Evolutionary conservation across 2,888 invertebrate species (phyloP).

Genomic region (Adela reaumurella): DNA sequence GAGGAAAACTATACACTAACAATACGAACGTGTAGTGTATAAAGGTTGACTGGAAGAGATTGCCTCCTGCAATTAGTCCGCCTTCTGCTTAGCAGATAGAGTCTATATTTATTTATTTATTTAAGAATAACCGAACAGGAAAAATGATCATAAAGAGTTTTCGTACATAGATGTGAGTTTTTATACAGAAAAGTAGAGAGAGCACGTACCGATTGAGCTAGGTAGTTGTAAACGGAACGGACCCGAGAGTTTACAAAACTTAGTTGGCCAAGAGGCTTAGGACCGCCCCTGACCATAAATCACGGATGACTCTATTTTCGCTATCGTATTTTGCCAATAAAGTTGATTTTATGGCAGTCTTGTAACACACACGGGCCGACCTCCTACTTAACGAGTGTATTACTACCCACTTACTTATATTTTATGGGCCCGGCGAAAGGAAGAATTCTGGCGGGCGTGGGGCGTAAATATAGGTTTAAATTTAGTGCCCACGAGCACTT

Average conservation of each 20-base stretch:
- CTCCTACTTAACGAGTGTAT: background rate
- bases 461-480: background rate
- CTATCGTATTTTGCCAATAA: background rate
- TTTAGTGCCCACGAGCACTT: background rate
- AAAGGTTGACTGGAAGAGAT: too few species aligned
- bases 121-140: too few species aligned
- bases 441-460: background rate
- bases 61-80: too few species aligned
- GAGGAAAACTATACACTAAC: too few species aligned
- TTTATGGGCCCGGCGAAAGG: background rate
- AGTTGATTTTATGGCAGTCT: background rate
- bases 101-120: too few species aligned
- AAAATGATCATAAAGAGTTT: too few species aligned
- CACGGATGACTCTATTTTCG: constrained; percentile 2
- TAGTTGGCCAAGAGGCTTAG: background rate
- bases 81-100: too few species aligned
- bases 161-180: too few species aligned
- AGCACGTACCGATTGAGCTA: background rate
- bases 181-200: too few species aligned
- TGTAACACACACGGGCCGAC: background rate
- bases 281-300: background rate
- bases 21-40: too few species aligned
- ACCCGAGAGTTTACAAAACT: background rate
- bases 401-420: background rate
- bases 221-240: background rate